Conservation (phyloP, 2,797 vertebrate genomes). For the Euthynnus affinis region DNA sequence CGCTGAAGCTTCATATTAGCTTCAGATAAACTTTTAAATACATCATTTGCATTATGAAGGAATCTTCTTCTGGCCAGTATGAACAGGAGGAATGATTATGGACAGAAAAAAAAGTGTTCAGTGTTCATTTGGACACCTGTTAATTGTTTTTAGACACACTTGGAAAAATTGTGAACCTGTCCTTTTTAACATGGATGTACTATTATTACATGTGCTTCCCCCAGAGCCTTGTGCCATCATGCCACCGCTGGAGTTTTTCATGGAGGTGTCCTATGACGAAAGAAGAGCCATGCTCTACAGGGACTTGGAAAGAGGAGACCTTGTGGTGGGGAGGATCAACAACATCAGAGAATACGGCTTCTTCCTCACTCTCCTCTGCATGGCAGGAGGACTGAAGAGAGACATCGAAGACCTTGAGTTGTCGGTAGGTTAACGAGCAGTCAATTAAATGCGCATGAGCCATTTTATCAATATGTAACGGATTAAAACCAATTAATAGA, state of each 20-base stretch:
- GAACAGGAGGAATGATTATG: too few species aligned
- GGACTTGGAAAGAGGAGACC: slow-evolving; percentile 93
- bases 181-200: not conserved
- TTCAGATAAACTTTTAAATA: too few species aligned
- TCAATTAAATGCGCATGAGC: not conserved
- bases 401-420: slow-evolving; percentile 94
- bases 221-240: slow-evolving; percentile 92
- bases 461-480: not conserved
- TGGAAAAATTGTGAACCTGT: too few species aligned
- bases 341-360: slow-evolving; percentile 97
- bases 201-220: not conserved
- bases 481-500: not conserved
- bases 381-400: slow-evolving; percentile 90
- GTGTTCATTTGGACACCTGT: too few species aligned
- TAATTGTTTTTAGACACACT: too few species aligned
- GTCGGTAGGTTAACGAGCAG: slow-evolving; percentile 85
- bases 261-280: slow-evolving; percentile 91
- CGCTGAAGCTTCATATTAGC: too few species aligned
- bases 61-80: too few species aligned
- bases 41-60: too few species aligned
- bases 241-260: slow-evolving; percentile 94
- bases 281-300: slow-evolving; percentile 92
- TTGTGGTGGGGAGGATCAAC: slow-evolving; percentile 93
- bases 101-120: too few species aligned
- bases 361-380: slow-evolving; percentile 94